A percentile compares a stretch with the other conserved stretches of the same genome.
Evolutionary conservation across 2,113 vertebrate genomes (phyloP).

Genomic region (Numida meleagris): DNA sequence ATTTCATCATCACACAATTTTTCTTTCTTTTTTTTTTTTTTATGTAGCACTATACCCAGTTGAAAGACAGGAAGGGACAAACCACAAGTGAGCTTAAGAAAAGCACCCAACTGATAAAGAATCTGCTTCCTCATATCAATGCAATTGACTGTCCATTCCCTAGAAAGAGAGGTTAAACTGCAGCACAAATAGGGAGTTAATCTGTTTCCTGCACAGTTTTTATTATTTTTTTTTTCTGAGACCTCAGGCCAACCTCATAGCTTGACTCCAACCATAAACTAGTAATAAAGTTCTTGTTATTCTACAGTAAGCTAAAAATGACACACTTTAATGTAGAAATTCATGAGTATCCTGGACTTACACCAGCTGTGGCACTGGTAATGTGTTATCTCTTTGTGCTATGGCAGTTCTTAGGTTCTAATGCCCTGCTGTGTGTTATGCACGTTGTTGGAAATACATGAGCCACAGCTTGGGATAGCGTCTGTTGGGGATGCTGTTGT

Average conservation of each 20-base stretch:
- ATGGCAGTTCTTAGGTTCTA: background rate
- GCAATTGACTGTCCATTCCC: background rate
- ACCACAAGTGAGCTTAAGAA: background rate
- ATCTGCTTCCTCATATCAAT: background rate
- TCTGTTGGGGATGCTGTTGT: background rate
- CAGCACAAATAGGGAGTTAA: background rate
- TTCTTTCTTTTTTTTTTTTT: conserved; percentile 1
- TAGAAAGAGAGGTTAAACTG: background rate
- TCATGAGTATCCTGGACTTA: background rate
- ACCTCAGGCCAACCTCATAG: background rate
- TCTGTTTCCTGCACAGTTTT: background rate
- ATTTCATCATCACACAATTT: background rate
- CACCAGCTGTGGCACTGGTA: background rate
- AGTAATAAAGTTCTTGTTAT: background rate
- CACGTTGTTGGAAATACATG: background rate
- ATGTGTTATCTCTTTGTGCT: background rate
- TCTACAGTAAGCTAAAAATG: background rate
- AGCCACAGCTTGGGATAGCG: background rate
- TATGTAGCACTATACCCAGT: background rate
- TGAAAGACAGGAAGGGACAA: background rate
- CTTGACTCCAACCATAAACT: background rate
- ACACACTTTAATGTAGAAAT: background rate
- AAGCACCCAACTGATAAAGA: background rate
- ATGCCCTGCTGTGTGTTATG: background rate
- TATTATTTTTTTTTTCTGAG: background rate